Base-by-base conservation (phyloP, 2,888 invertebrate species). In the Leptopilina drosophilae region DNA sequence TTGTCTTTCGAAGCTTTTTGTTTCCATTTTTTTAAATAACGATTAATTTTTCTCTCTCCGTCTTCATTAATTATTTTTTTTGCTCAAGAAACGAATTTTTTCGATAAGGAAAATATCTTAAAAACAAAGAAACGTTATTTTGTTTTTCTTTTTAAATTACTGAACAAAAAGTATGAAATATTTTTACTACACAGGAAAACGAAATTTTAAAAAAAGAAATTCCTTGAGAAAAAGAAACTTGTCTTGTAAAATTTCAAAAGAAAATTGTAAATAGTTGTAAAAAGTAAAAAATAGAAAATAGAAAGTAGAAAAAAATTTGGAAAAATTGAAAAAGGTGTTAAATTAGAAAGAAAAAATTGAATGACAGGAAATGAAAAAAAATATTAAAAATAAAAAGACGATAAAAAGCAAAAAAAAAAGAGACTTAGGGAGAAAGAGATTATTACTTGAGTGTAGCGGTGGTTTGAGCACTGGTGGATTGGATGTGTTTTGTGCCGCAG, bases 401-500 rank as follows among this genome's bases (percentile, higher is more conserved):
- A 73, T 73, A 40, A 73, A 73, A 73, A 56, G 73, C 73, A 56
- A 73, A 73, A 56, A 20, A 20, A 73, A 73, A 62, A 73, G 73
- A 73, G 49, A 77, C 77, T 75, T 81, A 85, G 82, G 78, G 82
- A 83, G 83, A 83, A 82, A 85, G 81, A 85, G 79, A 82, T 80
- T 83, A 84, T 85, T 85, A 92, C 92, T 92, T 87, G 82, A 84
- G 85, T 87, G 84, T 82, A 78, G 84, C 80, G 86, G 89, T 91
- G 88, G 88, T 87, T 88, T 88, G 90, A 91, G 89, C 91, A 89
- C 89, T 91, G 89, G 90, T 91, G 90, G 90, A 90, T 87, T 91
- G 89, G 90, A 90, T 90, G 88, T 87, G 88, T 91, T 90, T 92
- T 91, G 93, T 93, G 91, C 92, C 94, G 94, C 96, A 96, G 96